phyloP scores from a whole-genome alignment of 1,140 invertebrate species.

The Gonatopus flavifemur region DNA sequence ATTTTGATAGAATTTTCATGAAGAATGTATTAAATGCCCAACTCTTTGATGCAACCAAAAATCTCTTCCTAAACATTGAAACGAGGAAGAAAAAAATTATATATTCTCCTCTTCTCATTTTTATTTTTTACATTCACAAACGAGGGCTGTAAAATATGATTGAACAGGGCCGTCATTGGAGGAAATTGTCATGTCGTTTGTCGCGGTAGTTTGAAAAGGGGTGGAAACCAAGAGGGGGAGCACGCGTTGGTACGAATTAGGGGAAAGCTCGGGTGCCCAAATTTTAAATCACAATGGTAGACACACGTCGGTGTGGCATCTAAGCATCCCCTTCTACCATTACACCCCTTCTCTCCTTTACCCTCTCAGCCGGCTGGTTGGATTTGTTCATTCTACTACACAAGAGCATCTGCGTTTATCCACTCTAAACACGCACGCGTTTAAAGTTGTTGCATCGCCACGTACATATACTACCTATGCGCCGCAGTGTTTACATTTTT shows the following conservation, averaged over 20 bases:
- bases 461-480: no score
- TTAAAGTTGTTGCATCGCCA: slow-evolving; percentile 7
- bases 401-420: slow-evolving; percentile 50
- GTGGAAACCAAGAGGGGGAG: slow-evolving; percentile 15
- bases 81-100: no score
- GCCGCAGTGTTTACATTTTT: no score
- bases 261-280: slow-evolving; percentile 32
- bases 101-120: no score
- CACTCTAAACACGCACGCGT: slow-evolving; percentile 31
- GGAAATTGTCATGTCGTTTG: no score
- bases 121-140: no score
- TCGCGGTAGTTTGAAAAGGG: slow-evolving; percentile 19
- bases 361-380: slow-evolving; percentile 25
- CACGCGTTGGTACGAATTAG: slow-evolving; percentile 11
- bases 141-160: background rate
- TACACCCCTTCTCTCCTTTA: slow-evolving; percentile 11
- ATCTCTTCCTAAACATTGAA: no score
- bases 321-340: slow-evolving; percentile 38
- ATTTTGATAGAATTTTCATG: no score
- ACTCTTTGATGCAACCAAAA: no score
- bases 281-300: slow-evolving; percentile 54
- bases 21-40: no score
- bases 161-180: background rate
- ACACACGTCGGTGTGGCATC: slow-evolving; percentile 43
- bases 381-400: slow-evolving; percentile 14